Conservation (phyloP, 2,888 invertebrate genomes). For the Micoletzkya japonica region DNA sequence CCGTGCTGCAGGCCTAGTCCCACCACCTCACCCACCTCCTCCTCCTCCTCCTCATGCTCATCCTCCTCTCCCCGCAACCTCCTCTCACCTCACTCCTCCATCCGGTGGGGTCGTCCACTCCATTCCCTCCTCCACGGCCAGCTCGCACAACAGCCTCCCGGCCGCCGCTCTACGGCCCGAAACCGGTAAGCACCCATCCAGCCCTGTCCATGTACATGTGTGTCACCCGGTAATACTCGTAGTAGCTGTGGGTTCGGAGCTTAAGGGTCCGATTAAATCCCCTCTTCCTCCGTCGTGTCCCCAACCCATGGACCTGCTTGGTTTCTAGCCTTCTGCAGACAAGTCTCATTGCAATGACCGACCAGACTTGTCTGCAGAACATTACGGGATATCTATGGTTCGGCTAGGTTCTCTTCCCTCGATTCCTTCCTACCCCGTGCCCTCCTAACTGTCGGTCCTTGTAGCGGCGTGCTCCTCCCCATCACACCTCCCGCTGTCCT, state of each 20-base stretch:
- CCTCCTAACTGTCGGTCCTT: constrained; percentile 2
- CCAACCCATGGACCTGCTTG: background rate
- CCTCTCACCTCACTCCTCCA: too few relatives aligned
- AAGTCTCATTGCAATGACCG: too few relatives aligned
- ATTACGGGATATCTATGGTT: too few relatives aligned
- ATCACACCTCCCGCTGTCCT: too few relatives aligned
- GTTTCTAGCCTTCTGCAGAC: background rate
- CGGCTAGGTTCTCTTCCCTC: too few relatives aligned
- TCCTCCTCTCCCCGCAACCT: too few relatives aligned
- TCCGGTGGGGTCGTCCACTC: constrained; percentile 1
- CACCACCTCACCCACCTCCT: background rate
- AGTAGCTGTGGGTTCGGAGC: too few relatives aligned
- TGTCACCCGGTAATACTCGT: background rate
- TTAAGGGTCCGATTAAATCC: background rate
- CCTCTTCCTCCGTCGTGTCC: background rate
- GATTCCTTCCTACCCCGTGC: background rate
- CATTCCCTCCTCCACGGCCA: background rate
- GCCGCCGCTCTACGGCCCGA: constrained; percentile 4
- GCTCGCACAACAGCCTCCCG: background rate
- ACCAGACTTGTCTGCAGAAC: too few relatives aligned
- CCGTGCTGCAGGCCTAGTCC: too few relatives aligned
- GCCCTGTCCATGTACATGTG: background rate
- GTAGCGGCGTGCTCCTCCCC: background rate
- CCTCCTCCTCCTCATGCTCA: background rate
- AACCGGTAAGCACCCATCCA: background rate